phyloP scores from a whole-genome alignment of 2,113 vertebrate species.

The Canis aureus region DNA sequence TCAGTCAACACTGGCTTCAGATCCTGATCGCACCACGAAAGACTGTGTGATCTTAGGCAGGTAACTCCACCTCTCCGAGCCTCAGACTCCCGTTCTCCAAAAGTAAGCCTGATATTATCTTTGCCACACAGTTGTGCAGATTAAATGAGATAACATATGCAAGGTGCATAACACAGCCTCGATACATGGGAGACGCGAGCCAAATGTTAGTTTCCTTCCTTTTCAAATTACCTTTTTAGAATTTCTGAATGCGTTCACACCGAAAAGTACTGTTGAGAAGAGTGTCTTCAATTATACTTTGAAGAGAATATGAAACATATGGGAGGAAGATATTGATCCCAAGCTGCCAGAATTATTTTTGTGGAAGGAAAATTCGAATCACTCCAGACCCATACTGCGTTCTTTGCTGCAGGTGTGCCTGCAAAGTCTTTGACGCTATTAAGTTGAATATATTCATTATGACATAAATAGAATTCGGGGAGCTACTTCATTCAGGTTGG shows the following conservation, averaged over 20 bases:
- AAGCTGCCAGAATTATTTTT: constrained; percentile 68
- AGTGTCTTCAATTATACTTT: constrained; percentile 47
- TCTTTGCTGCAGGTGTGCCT: constrained; percentile 50
- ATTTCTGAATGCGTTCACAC: constrained; percentile 38
- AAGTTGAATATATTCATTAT: neutral
- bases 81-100: neutral
- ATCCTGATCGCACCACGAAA: accelerated
- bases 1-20: neutral
- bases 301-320: constrained; percentile 61
- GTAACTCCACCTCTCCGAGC: neutral
- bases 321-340: constrained; percentile 69
- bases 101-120: accelerated
- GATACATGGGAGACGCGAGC: accelerated
- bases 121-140: neutral
- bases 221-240: constrained; percentile 47
- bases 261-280: neutral
- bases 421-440: neutral
- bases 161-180: neutral
- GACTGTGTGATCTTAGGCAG: neutral
- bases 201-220: constrained; percentile 32
- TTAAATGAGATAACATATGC: neutral
- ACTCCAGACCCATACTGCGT: neutral
- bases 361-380: constrained; percentile 21
- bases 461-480: neutral
- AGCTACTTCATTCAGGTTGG: constrained; percentile 36